A percentile compares a stretch with the other conserved stretches of the same genome.
Evolutionary conservation across 2,797 vertebrate genomes (phyloP).

Genomic region (Cephalopachus bancanus): DNA sequence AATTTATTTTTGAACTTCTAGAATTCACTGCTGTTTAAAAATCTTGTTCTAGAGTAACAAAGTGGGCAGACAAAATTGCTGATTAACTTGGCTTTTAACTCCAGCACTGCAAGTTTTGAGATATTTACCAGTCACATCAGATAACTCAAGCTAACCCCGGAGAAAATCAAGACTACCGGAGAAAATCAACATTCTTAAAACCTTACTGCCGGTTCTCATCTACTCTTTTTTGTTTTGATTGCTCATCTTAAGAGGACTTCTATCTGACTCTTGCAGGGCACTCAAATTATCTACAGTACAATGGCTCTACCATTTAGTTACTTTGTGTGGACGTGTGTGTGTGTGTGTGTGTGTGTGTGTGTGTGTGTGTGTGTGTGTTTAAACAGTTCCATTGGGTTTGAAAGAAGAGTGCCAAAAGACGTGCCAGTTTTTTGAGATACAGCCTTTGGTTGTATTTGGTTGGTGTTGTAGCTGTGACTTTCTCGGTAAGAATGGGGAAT

Average conservation of each 20-base stretch:
- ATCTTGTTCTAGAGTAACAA: slow-evolving; percentile 43
- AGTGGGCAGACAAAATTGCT: slow-evolving; percentile 42
- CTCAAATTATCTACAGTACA: background rate
- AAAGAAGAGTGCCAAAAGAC: background rate
- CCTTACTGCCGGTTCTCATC: background rate
- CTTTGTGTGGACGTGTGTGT: too few relatives aligned
- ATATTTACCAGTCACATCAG: slow-evolving; percentile 34
- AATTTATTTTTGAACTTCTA: slow-evolving; percentile 29
- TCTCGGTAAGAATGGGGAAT: background rate
- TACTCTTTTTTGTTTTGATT: background rate
- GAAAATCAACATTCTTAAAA: slow-evolving; percentile 46
- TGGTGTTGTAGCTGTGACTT: background rate
- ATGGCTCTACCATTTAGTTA: background rate
- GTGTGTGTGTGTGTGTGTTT: background rate
- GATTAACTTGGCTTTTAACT: slow-evolving; percentile 57
- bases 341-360: too few relatives aligned
- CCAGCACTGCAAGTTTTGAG: background rate
- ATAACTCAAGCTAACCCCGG: slow-evolving; percentile 54
- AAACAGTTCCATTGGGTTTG: background rate
- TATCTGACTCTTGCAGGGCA: background rate
- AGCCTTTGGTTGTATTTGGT: background rate
- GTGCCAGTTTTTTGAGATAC: background rate
- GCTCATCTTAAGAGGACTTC: background rate
- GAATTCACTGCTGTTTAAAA: slow-evolving; percentile 29
- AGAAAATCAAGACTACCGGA: slow-evolving; percentile 22